These are phyloP conservation scores for Dendrocincla fuliginosa DNA, from an alignment of 2,797 vertebrate species.

Conservation along the genomic window DNA sequence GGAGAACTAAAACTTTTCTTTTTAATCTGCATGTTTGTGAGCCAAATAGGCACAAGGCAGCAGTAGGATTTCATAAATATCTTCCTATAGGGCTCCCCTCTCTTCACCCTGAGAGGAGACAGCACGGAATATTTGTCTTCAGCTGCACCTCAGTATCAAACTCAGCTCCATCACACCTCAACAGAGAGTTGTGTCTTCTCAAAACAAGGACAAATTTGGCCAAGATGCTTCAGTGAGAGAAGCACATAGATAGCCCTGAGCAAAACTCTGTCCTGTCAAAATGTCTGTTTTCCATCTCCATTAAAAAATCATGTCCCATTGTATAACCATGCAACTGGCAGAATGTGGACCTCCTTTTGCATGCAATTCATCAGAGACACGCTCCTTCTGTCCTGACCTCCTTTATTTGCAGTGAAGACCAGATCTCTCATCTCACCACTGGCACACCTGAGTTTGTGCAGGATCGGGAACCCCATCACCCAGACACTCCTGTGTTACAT, in stretches of 20 bases:
- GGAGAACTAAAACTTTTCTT: not conserved
- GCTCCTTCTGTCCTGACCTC: not conserved
- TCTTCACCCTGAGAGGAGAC: not conserved
- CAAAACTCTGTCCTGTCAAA: constrained; percentile 1
- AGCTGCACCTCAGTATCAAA: not conserved
- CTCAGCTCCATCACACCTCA: not conserved
- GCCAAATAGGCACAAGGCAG: not conserved
- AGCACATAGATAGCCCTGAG: not conserved
- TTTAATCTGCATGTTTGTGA: not conserved
- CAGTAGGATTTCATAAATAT: not conserved
- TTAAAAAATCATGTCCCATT: constrained; percentile 30
- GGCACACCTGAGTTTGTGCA: not conserved
- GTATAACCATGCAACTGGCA: not conserved
- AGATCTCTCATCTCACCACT: not conserved
- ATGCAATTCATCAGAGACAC: not conserved
- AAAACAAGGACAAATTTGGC: not conserved
- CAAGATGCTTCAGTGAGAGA: not conserved
- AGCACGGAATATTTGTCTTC: not conserved
- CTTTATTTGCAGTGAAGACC: not conserved
- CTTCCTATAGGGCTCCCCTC: not conserved
- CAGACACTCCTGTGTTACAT: not conserved
- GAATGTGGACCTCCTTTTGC: not conserved
- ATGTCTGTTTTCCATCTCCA: not conserved
- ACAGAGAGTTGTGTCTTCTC: not conserved
- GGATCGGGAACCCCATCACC: not conserved